These are phyloP conservation scores for Sarcophaga caerulescens DNA, from an alignment of 2,888 invertebrate species.

Conservation along the genomic window DNA sequence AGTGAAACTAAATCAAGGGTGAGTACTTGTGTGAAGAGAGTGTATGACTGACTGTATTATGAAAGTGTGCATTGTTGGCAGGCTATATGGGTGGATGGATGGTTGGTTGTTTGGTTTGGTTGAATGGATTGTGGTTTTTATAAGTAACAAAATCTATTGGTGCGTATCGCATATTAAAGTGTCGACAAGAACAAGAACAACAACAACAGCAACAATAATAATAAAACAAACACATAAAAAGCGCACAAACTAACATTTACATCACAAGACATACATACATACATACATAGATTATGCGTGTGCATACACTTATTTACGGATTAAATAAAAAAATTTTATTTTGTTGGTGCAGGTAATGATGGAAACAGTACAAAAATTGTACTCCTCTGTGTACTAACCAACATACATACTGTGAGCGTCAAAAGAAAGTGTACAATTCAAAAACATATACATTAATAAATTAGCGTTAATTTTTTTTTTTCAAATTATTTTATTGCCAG, in stretches of 20 bases:
- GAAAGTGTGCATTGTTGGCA: too few relatives aligned
- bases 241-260: background rate
- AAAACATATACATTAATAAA: too few relatives aligned
- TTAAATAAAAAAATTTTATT: background rate
- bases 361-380: background rate
- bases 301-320: background rate
- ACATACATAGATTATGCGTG: background rate
- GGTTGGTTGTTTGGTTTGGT: background rate
- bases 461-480: too few relatives aligned
- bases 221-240: slow-evolving; percentile 5
- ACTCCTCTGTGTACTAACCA: background rate
- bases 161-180: slow-evolving; percentile 14
- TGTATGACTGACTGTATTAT: background rate
- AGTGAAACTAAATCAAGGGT: background rate
- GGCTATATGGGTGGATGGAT: background rate
- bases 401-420: too few relatives aligned
- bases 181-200: slow-evolving; percentile 1
- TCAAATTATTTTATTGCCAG: too few relatives aligned
- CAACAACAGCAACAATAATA: too few relatives aligned
- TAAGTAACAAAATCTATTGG: background rate
- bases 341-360: background rate
- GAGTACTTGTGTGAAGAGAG: background rate
- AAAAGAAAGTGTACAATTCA: too few relatives aligned
- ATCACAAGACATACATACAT: background rate
- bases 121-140: background rate